Evolutionary conservation across 2,797 vertebrate genomes (phyloP), one percentile per base, ranked within the genome.

Genomic region (Phrynocephalus forsythii): DNA sequence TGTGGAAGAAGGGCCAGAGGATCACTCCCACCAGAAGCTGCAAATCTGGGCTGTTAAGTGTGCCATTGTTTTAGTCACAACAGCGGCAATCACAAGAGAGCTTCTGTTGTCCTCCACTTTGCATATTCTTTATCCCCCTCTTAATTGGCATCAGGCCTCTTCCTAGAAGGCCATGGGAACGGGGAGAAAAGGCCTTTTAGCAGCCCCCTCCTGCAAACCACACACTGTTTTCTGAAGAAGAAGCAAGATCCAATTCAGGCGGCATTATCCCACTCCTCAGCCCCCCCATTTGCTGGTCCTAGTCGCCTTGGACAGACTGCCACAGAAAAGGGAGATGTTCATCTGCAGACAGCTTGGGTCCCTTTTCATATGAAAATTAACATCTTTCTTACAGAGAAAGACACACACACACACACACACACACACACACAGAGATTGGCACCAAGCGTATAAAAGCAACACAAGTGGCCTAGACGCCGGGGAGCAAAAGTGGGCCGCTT

Each of bases 81-180:
- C 97, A 94, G 30, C 93, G 95, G 90, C 0, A 4, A 82, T 87
- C 93, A 90, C 87, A 89, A 82, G 91, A 85, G 84, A 94, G 95
- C 92, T 89, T 86, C 56, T 83, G 91, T 92, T 94, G 90, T 95
- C 91, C 79, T 79, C 92, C 95, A 92, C 80, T 95, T 93, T 92
- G 92, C 95, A 95, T 92, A 94, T 86, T 94, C 95, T 95, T 95
- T 94, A 91, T 93, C 95, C 88, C 95, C 56, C 91, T 93, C 93
- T 95, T 96, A 96, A 97, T 95, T 96, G 91, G 94, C 94, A 90
- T 95, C 95, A 96, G 94, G 93, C 83, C 94, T 44, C 38, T 93
- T 96, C 92, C 95, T 96, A 90, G 91, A 95, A 95, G 96, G 94
- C 96, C 97, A 97, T 97, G 97, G 97, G 97, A 98, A 97, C 95